A percentile compares a stretch with the other conserved stretches of the same genome.
Evolutionary conservation across 2,113 vertebrate species (phyloP).

Genomic region (Galeopterus variegatus): DNA sequence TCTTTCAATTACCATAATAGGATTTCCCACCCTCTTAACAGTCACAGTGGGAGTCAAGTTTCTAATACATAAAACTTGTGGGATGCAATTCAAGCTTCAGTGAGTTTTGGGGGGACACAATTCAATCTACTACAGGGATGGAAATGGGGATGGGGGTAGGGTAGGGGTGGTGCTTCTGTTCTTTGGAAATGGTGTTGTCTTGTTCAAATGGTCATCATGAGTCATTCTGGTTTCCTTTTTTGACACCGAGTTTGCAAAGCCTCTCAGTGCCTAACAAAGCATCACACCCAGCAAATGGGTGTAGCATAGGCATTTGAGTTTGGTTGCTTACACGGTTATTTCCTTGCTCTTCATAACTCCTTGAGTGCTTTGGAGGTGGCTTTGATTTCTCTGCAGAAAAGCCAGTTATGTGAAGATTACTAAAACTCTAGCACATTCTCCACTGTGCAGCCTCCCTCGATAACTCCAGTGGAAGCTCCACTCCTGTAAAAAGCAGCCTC

Average conservation of each 20-base stretch:
- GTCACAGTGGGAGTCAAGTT: too few relatives aligned
- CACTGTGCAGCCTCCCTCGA: not conserved
- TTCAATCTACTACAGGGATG: too few relatives aligned
- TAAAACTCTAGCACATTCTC: not conserved
- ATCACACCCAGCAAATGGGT: not conserved
- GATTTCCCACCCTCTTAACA: too few relatives aligned
- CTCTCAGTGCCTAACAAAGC: not conserved
- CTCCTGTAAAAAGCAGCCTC: conserved; percentile 17
- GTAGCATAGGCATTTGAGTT: not conserved
- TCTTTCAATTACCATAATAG: too few relatives aligned
- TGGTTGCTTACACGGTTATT: not conserved
- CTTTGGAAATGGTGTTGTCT: not conserved
- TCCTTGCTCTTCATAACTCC: not conserved
- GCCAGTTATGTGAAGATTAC: not conserved
- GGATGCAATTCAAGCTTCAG: too few relatives aligned
- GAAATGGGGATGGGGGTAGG: accelerated
- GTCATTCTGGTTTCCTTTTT: not conserved
- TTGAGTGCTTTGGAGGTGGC: not conserved
- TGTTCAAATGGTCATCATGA: not conserved
- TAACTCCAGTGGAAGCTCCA: not conserved
- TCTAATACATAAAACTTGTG: too few relatives aligned
- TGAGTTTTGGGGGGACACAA: too few relatives aligned
- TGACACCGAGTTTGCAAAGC: not conserved
- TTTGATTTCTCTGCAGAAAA: conserved; percentile 22
- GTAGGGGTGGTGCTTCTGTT: not conserved